Percentiles rank a stretch among this genome's conserved stretches.
phyloP scores from a whole-genome alignment of 2,888 invertebrate genomes.

The Balanococcus diminutus region DNA sequence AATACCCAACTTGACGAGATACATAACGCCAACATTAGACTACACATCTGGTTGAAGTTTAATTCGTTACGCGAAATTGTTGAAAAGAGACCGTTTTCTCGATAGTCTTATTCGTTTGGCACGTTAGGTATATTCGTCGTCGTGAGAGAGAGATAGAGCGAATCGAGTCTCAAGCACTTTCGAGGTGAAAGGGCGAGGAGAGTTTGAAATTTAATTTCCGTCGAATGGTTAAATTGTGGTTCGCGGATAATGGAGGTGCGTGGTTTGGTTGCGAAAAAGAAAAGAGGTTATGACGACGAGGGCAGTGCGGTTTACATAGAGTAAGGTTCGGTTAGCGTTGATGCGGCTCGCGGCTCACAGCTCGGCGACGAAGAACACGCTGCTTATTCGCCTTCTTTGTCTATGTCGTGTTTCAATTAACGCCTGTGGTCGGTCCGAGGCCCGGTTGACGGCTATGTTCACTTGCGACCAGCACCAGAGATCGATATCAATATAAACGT shows the following conservation, averaged over 20 bases:
- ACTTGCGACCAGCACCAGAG: background rate
- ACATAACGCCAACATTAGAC: background rate
- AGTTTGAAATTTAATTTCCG: slow-evolving; percentile 22
- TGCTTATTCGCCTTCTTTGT: background rate
- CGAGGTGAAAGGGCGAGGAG: background rate
- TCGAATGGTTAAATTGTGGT: slow-evolving; percentile 18
- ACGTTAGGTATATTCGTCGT: too few relatives aligned
- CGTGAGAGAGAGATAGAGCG: too few relatives aligned
- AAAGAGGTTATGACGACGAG: background rate
- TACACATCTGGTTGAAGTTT: background rate
- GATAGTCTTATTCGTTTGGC: background rate
- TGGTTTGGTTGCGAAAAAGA: background rate
- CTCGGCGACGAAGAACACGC: background rate
- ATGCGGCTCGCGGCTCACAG: background rate
- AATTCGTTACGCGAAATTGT: background rate
- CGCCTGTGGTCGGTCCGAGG: background rate
- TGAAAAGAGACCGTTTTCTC: background rate
- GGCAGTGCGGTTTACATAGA: background rate
- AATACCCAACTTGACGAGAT: too few relatives aligned
- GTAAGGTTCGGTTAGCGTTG: background rate
- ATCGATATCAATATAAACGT: background rate
- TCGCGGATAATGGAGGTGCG: background rate
- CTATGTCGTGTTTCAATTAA: slow-evolving; percentile 1
- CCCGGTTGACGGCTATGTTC: background rate
- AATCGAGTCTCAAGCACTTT: background rate